Conservation (phyloP, 2,888 invertebrate species). For the Stratiomys singularior region DNA sequence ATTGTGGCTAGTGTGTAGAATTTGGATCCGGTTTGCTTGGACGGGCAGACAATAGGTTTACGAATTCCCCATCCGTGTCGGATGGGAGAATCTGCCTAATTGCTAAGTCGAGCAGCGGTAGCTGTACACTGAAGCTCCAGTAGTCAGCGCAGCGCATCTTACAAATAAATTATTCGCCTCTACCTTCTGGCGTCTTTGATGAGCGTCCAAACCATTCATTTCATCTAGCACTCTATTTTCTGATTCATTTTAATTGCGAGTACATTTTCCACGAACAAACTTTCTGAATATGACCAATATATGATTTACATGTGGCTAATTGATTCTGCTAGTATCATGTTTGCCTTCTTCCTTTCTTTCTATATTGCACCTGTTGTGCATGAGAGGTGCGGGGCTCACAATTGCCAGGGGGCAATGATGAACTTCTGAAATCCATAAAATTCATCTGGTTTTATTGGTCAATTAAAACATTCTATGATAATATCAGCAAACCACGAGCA, state of each 20-base stretch:
- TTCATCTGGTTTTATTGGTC: neutral
- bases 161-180: slow-evolving; percentile 21
- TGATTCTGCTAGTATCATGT: neutral
- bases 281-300: slow-evolving; percentile 8
- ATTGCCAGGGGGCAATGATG: neutral
- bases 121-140: neutral
- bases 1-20: neutral
- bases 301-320: slow-evolving; percentile 23
- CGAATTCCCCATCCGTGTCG: slow-evolving; percentile 46
- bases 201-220: neutral
- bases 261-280: neutral
- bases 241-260: neutral
- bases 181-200: neutral
- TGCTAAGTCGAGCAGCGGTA: slow-evolving; percentile 47
- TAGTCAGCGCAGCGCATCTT: slow-evolving; percentile 18
- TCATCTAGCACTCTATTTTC: neutral
- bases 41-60: neutral
- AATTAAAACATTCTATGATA: neutral
- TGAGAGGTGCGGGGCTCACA: neutral
- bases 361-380: neutral
- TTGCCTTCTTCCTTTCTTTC: too few species aligned
- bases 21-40: neutral
- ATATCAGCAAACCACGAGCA: neutral
- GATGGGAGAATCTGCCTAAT: slow-evolving; percentile 46
- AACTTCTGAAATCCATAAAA: neutral